Percentiles rank a stretch among this genome's conserved stretches.
Conservation (phyloP, 2,888 invertebrate genomes). For the Ceriagrion tenellum region DNA sequence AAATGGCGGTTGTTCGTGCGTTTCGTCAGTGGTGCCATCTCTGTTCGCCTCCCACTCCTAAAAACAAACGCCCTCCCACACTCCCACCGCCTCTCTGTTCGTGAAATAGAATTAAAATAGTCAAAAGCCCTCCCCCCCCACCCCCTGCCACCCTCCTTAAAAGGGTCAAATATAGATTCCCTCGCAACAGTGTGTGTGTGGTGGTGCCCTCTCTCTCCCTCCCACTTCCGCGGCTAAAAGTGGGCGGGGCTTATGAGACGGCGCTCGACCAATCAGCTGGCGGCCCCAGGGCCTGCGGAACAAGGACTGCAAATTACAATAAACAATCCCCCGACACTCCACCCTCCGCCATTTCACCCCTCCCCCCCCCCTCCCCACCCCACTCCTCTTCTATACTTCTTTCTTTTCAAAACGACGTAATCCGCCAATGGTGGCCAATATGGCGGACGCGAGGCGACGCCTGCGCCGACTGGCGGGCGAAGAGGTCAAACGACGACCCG, state of each 20-base stretch:
- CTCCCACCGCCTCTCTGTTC: neutral
- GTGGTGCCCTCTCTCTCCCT: neutral
- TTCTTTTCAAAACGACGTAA: neutral
- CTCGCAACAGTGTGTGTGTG: neutral
- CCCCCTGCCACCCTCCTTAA: no score
- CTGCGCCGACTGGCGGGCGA: neutral
- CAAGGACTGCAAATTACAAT: constrained; percentile 27
- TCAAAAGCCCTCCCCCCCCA: neutral
- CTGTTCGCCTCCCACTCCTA: no score
- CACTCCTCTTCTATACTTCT: no score
- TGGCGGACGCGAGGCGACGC: neutral
- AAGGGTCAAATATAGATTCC: neutral
- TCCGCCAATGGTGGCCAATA: neutral
- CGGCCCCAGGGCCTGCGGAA: neutral
- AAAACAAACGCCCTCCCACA: neutral
- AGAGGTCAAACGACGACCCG: no score
- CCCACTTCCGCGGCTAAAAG: neutral
- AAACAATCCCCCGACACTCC: neutral
- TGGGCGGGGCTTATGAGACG: neutral
- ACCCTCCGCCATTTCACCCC: no score
- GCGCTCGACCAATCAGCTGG: neutral
- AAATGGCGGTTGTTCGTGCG: no score
- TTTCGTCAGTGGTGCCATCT: no score
- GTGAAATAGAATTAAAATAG: neutral
- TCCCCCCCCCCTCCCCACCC: neutral